Conservation (phyloP, 2,797 vertebrate species). For the Buphagus erythrorhynchus region DNA sequence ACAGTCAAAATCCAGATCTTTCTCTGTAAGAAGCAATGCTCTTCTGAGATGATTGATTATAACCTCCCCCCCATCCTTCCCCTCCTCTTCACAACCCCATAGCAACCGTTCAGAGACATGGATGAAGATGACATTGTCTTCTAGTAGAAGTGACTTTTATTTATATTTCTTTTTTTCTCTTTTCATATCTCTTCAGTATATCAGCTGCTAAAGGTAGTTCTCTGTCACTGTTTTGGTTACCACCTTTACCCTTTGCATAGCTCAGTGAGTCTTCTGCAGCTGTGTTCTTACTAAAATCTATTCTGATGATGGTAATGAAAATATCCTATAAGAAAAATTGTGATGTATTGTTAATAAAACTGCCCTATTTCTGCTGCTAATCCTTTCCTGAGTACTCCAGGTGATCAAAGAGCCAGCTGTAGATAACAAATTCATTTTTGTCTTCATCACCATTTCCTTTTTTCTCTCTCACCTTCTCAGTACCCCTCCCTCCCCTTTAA, state of each 20-base stretch:
- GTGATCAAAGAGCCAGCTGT: slow-evolving; percentile 27
- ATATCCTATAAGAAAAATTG: slow-evolving; percentile 1
- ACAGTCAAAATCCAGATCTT: slow-evolving; percentile 78
- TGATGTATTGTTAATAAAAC: background rate
- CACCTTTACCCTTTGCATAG: slow-evolving; percentile 43
- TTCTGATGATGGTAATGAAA: background rate
- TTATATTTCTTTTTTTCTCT: background rate
- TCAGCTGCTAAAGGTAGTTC: slow-evolving; percentile 35
- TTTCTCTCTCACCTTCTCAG: background rate
- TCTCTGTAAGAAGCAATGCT: slow-evolving; percentile 73
- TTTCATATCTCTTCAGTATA: background rate
- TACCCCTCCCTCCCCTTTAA: background rate
- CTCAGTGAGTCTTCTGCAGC: slow-evolving; percentile 2
- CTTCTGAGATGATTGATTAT: slow-evolving; percentile 71
- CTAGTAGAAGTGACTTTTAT: slow-evolving; percentile 67
- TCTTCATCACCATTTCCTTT: slow-evolving; percentile 35
- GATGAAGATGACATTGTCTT: slow-evolving; percentile 66
- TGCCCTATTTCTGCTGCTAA: background rate
- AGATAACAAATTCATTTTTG: slow-evolving; percentile 50
- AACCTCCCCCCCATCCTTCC: slow-evolving; percentile 21
- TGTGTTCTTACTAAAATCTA: slow-evolving; percentile 1
- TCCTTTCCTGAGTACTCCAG: slow-evolving; percentile 2
- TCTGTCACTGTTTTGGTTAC: slow-evolving; percentile 21
- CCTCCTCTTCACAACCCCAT: slow-evolving; percentile 68
- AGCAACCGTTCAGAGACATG: slow-evolving; percentile 65